Evolutionary conservation across 1,140 invertebrate species (phyloP), one percentile per base, ranked within the genome.

Genomic region (Trichonephila clavata): DNA sequence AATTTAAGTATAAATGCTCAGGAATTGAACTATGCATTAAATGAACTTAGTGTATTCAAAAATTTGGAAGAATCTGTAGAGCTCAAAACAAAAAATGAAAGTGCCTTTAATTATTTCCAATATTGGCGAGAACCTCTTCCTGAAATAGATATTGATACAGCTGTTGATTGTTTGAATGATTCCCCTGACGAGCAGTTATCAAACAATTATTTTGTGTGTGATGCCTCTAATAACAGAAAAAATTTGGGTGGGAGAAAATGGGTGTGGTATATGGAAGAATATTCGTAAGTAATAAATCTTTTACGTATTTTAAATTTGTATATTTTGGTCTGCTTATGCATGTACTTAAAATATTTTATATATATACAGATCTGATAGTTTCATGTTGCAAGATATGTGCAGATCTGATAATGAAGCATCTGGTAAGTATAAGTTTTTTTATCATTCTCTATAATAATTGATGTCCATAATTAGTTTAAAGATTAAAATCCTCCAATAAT

Each of bases 71-170:
- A 16, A 57, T 60, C 80, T 59, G 32, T 50, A 21, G 86, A 83
- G 81, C 68, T 81, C 60, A 93, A 94, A 59, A 16, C 57, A 77
- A 94, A 94, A 65, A 94, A 94, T 81, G 95, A 95, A 90, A 95
- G 95, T 87, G 94, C 95, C 91, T 97, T 96, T 93, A 96, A 96
- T 95, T 95, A 96, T 43, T 97, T 97, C 95, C 95, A 96, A 87
- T 97, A 95, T 95, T 97, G 97, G 97, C 95, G 96, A 68, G 95
- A 95, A 63, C 97, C 97, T 32, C 94, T 97, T 93, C 96, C 96
- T 16, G 96, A 96, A 59, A 94, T 97, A 27, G 96, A 96, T 90
- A 95, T 90, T n/a, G 89, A 95, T 60, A 59, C 57, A 86, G 86
- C 24, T 2, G 21, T n/a, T 10, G 3, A 83, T 5, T 57, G 86